Conservation (phyloP, 1,140 invertebrate genomes). For the Zaprionus davidi region DNA sequence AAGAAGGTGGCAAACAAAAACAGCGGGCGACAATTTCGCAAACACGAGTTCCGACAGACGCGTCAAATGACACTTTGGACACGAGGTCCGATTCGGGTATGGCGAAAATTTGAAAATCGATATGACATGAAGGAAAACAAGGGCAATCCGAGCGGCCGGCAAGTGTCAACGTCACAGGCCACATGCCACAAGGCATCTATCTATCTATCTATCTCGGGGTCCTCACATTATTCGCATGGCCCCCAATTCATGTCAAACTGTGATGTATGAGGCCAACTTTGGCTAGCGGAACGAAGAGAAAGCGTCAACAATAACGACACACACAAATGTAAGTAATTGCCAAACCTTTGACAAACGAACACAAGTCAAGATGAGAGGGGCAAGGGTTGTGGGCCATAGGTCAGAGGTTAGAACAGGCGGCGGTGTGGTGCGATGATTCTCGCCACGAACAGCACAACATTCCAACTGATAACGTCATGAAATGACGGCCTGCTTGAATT, state of each 20-base stretch:
- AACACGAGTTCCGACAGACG: conserved; percentile 65
- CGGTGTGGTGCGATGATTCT: background rate
- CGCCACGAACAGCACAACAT: conserved; percentile 1
- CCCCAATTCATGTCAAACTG: conserved; percentile 37
- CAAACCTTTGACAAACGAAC: conserved; percentile 59
- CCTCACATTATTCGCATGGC: background rate
- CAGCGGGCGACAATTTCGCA: conserved; percentile 66
- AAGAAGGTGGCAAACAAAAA: conserved; percentile 48
- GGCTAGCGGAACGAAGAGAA: conserved; percentile 22
- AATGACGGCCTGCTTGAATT: conserved; percentile 19
- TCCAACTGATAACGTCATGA: conserved; percentile 43
- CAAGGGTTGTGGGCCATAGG: conserved; percentile 15
- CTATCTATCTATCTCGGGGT: background rate
- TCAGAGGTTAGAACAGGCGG: background rate
- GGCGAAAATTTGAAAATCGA: conserved; percentile 70
- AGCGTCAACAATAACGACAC: conserved; percentile 46
- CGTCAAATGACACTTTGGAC: conserved; percentile 76
- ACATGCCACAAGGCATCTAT: conserved; percentile 34
- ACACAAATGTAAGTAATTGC: conserved; percentile 66
- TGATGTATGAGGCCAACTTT: conserved; percentile 71
- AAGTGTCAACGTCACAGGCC: conserved; percentile 42
- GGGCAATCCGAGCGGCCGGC: conserved; percentile 45
- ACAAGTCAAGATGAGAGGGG: conserved; percentile 21
- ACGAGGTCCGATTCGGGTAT: conserved; percentile 59
- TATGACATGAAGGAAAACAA: conserved; percentile 74